Evolutionary conservation across 2,113 vertebrate species (phyloP), one percentile per base, ranked within the genome.

Genomic region (Trogon melanurus): DNA sequence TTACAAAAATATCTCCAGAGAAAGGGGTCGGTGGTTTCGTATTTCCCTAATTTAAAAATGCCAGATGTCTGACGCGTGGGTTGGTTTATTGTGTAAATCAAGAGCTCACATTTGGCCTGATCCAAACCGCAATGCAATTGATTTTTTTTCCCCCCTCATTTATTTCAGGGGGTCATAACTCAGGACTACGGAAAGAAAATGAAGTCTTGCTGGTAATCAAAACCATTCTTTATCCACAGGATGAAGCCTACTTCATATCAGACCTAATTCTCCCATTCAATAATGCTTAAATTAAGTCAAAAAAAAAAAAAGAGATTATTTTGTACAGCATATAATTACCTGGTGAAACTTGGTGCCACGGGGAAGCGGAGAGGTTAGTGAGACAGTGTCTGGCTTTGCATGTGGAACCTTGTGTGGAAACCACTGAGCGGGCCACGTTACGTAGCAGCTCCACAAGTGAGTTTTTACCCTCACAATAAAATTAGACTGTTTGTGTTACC

Each of bases 381-480:
- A 81, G 5, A 14, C 1, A 0, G 4, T 7, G 30, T 20, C 72
- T 78, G 57, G 0, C 44, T 90, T 85, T 66, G 50, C 66, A 4
- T 7, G 57, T 62, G 82, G 66, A 79, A 36, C 14, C 57, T 27
- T 80, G 57, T 0, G 1, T 78, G 89, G 94, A 92, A 69, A 51
- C 36, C 57, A 23, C 6, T 17, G 82, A 91, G 58, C 27, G 58
- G 79, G 67, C 54, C 72, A 36, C 0, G 3, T 88, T 78, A 11
- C 47, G 4, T 32, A 79, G 50, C 64, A 70, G 92, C 84, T 71
- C 53, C 80, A 72, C 51, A 17, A 50, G 80, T 23, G 89, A 91
- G 89, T 72, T 95, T 91, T 85, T 87, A 79, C 50, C 71, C 75
- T 66, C 34, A 65, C 45, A 66, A 65, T 76, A 85, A 95, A 95